phyloP scores from a whole-genome alignment of 1,140 invertebrate genomes.

The Mylabris phalerata region DNA sequence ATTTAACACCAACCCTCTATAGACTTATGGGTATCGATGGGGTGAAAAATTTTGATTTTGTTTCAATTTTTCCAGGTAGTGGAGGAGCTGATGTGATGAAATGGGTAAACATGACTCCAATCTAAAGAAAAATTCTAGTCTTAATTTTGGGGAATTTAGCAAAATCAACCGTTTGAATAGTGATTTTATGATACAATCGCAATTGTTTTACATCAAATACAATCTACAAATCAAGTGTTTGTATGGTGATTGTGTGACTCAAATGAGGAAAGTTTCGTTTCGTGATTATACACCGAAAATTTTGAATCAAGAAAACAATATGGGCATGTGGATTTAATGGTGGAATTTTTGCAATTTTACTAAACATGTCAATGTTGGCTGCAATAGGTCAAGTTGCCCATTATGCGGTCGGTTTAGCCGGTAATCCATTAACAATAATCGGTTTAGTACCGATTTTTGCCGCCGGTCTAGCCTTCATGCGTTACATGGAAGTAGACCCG shows the following conservation, averaged over 20 bases:
- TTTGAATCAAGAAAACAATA: constrained; percentile 43
- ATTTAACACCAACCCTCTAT: no score
- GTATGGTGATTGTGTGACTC: constrained; percentile 41
- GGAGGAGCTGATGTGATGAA: constrained; percentile 11
- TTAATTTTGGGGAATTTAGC: no score
- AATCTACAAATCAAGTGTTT: constrained; percentile 53
- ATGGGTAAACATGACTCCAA: constrained; percentile 32
- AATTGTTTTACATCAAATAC: constrained; percentile 48
- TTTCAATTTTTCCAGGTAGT: background rate
- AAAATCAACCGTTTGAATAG: no score
- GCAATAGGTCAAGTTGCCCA: constrained; percentile 27
- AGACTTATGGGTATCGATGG: no score
- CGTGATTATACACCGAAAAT: constrained; percentile 62
- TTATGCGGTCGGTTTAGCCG: constrained; percentile 29
- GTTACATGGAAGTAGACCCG: constrained; percentile 73
- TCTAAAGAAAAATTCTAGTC: constrained; percentile 21
- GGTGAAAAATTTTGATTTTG: background rate
- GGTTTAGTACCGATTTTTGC: constrained; percentile 71
- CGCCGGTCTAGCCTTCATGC: constrained; percentile 70
- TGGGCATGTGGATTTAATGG: constrained; percentile 39
- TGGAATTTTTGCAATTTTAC: constrained; percentile 5
- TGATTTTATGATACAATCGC: background rate
- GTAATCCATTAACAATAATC: constrained; percentile 53
- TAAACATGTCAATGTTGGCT: constrained; percentile 26
- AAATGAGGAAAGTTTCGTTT: constrained; percentile 45